phyloP scores from a whole-genome alignment of 2,113 vertebrate species.

The Osmerus mordax region DNA sequence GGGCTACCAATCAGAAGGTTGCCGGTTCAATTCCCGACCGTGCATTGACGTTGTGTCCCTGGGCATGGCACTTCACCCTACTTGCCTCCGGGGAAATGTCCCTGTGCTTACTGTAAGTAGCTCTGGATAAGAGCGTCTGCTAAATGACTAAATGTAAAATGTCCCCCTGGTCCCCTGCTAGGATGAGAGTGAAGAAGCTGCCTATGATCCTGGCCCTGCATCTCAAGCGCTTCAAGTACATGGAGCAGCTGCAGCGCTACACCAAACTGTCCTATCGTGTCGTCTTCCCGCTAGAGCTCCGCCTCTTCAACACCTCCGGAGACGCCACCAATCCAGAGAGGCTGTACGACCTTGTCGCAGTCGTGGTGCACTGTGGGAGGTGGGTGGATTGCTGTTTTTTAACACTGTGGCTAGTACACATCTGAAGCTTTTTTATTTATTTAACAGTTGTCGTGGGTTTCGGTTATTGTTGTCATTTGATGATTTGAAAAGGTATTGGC shows the following conservation, averaged over 20 bases:
- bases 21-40: too few relatives aligned
- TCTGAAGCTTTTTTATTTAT: too few relatives aligned
- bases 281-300: conserved; percentile 93
- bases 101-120: too few relatives aligned
- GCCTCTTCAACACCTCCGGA: conserved; percentile 95
- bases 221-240: conserved; percentile 96
- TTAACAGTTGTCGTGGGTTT: too few relatives aligned
- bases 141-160: neutral
- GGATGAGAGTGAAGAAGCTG: conserved; percentile 96
- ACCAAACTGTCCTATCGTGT: conserved; percentile 95
- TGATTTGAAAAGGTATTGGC: too few relatives aligned
- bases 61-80: too few relatives aligned
- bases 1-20: too few relatives aligned
- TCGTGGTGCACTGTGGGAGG: conserved; percentile 97
- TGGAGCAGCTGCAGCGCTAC: conserved; percentile 95
- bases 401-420: too few relatives aligned
- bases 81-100: too few relatives aligned
- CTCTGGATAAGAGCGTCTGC: too few relatives aligned
- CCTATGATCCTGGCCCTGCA: conserved; percentile 96
- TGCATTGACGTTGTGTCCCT: too few relatives aligned
- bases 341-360: conserved; percentile 92
- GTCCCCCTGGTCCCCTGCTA: conserved; percentile 39
- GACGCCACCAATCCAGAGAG: conserved; percentile 92
- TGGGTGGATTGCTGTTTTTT: conserved; percentile 46
- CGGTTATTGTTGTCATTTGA: too few relatives aligned